A percentile compares a stretch with the other conserved stretches of the same genome.
These are phyloP conservation scores for Serinus canaria DNA, from an alignment of 2,113 vertebrate genomes.

Conservation along the genomic window DNA sequence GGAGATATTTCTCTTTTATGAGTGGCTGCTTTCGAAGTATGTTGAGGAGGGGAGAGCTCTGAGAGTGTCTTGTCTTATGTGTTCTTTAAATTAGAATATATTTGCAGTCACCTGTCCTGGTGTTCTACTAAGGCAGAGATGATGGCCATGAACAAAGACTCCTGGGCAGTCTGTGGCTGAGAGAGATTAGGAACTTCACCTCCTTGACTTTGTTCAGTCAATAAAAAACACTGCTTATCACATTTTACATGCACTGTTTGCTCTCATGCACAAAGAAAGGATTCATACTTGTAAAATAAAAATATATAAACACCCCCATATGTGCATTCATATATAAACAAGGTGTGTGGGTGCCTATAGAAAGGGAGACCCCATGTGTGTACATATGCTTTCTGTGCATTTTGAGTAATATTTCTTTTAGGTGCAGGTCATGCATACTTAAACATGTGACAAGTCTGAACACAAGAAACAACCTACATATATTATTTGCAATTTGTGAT, in stretches of 20 bases:
- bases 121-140: neutral
- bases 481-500: neutral
- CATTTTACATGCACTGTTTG: rapidly evolving
- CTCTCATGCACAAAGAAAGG: neutral
- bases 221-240: neutral
- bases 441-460: neutral
- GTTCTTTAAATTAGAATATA: neutral
- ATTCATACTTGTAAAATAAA: neutral
- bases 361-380: neutral
- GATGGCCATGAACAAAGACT: neutral
- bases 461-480: neutral
- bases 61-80: neutral
- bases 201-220: neutral
- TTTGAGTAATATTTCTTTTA: neutral
- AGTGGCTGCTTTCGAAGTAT: neutral
- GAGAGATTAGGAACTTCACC: neutral
- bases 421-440: neutral
- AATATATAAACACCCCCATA: neutral
- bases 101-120: neutral
- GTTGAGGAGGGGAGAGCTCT: neutral
- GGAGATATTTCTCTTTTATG: neutral
- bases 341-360: neutral
- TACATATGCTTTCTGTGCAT: neutral
- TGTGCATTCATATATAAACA: neutral
- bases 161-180: neutral